phyloP scores from a whole-genome alignment of 2,113 vertebrate genomes.

The Bagarius yarrelli region DNA sequence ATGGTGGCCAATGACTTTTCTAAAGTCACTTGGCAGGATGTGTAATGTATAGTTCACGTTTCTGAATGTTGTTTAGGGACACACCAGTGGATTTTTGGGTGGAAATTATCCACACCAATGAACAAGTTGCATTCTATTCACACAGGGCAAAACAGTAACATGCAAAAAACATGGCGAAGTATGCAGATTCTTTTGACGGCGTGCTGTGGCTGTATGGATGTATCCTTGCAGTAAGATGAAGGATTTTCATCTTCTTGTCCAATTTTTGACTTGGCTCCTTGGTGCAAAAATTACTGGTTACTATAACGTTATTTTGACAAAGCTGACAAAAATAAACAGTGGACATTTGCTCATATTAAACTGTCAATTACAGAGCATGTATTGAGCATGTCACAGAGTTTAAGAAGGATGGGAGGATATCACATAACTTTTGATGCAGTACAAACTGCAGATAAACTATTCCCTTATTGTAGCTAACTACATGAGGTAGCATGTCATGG shows the following conservation, averaged over 20 bases:
- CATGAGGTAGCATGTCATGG: background rate
- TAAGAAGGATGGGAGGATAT: background rate
- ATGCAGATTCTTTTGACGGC: no score
- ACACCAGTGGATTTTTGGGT: background rate
- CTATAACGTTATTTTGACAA: background rate
- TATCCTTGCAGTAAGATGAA: no score
- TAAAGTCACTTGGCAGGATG: background rate
- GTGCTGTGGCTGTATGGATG: no score
- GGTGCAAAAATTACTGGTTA: background rate
- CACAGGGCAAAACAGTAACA: no score
- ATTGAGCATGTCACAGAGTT: no score
- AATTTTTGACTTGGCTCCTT: background rate
- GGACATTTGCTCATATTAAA: no score
- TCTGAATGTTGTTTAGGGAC: background rate
- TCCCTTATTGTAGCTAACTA: background rate
- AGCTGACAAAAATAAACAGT: background rate
- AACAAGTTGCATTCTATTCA: no score
- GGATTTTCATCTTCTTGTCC: background rate
- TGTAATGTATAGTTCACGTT: background rate
- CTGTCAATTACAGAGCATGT: no score
- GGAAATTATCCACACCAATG: background rate
- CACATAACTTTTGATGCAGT: background rate
- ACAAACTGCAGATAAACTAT: background rate
- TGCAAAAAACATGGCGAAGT: no score
- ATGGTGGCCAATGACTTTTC: background rate